Evolutionary conservation across 2,113 vertebrate species (phyloP).

Genomic region (Meles meles): DNA sequence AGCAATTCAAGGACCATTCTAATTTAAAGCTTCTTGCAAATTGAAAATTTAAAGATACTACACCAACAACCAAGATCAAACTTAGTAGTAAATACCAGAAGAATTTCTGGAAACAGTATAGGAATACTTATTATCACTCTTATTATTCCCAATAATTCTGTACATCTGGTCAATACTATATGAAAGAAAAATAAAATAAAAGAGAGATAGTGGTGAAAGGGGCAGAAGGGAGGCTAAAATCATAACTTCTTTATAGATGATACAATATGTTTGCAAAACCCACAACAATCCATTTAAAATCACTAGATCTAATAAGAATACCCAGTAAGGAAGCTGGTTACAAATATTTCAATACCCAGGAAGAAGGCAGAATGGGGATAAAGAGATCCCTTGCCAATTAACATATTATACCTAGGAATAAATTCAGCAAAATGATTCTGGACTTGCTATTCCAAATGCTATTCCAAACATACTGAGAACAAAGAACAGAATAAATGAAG

Average conservation of each 20-base stretch:
- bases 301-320: neutral
- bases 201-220: neutral
- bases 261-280: neutral
- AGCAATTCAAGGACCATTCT: neutral
- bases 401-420: neutral
- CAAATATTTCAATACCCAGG: neutral
- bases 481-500: neutral
- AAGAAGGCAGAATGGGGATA: neutral
- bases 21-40: neutral
- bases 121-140: neutral
- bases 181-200: conserved; percentile 36
- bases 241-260: neutral
- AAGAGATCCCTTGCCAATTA: neutral
- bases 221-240: neutral
- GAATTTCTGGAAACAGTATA: neutral
- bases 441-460: neutral
- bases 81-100: neutral
- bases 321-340: neutral
- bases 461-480: neutral
- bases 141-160: neutral
- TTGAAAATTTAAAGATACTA: neutral
- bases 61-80: neutral
- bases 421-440: conserved; percentile 3
- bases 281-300: neutral
- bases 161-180: neutral